Evolutionary conservation across 1,140 invertebrate genomes (phyloP).

Genomic region (Drosophila melanogaster): Release_6_plus_ISO1_MT NT_037436.4:19178001-19178500

Average conservation of each 20-base stretch:
- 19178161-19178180: neutral
- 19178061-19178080: conserved; percentile 65
- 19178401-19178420: neutral
- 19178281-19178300: conserved; percentile 10
- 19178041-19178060: conserved; percentile 41
- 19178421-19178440: conserved; percentile 42
- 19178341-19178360: conserved; percentile 78
- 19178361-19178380: conserved; percentile 24
- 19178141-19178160: neutral
- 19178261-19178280: conserved; percentile 8
- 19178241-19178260: conserved; percentile 49
- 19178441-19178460: conserved; percentile 73
- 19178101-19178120: conserved; percentile 77
- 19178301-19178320: conserved; percentile 45
- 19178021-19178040: conserved; percentile 80
- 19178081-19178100: conserved; percentile 82
- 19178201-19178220: conserved; percentile 68
- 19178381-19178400: neutral
- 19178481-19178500: conserved; percentile 6
- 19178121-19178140: conserved; percentile 79
- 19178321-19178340: conserved; percentile 82
- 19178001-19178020: conserved; percentile 64
- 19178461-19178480: conserved; percentile 48
- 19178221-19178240: conserved; percentile 70
- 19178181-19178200: conserved; percentile 47